Conservation (phyloP, 2,888 invertebrate genomes). For the Thecophora atra region DNA sequence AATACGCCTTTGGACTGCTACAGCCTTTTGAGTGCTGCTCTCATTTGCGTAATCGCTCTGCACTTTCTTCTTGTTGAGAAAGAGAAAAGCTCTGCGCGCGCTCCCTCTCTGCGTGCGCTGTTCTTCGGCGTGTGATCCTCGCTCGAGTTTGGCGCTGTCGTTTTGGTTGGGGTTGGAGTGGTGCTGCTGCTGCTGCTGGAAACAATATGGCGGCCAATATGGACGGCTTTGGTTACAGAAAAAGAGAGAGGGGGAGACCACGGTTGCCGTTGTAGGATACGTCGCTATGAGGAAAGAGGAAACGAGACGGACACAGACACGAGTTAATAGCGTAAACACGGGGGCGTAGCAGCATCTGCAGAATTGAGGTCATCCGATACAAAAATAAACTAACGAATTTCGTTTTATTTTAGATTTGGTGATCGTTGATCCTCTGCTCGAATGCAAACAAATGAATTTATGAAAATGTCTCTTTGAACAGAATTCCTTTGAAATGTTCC, state of each 20-base stretch:
- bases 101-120: background rate
- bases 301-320: background rate
- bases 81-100: conserved; percentile 2
- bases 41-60: background rate
- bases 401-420: background rate
- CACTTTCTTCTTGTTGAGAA: conserved; percentile 7
- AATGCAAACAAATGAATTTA: no score
- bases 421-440: no score
- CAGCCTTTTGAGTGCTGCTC: background rate
- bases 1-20: background rate
- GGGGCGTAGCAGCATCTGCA: conserved; percentile 6
- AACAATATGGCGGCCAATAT: conserved; percentile 6
- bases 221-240: background rate
- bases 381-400: conserved; percentile 23
- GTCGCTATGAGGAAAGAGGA: conserved; percentile 14
- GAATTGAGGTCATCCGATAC: conserved; percentile 24
- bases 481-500: background rate
- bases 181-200: conserved; percentile 8
- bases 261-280: background rate
- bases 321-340: conserved; percentile 4
- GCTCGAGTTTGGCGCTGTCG: background rate
- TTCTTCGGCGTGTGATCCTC: conserved; percentile 22
- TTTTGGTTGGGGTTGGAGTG: conserved; percentile 14
- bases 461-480: no score
- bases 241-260: background rate